A percentile compares a stretch with the other conserved stretches of the same genome.
Evolutionary conservation across 2,797 vertebrate species (phyloP).

Genomic region (Sebastolobus alascanus): DNA sequence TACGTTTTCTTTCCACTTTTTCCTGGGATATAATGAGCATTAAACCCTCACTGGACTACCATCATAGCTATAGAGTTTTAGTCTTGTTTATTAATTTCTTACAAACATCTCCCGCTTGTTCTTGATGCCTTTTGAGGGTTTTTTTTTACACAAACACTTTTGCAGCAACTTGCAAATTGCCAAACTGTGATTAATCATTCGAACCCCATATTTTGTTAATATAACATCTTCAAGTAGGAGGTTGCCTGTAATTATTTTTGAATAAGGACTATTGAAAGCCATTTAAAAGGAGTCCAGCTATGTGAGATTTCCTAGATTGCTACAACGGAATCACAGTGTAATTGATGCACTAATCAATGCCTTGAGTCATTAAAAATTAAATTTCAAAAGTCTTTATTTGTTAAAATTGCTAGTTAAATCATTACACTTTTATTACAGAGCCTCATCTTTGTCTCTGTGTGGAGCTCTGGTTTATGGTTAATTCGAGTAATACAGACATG

Average conservation of each 20-base stretch:
- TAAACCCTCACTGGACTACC: background rate
- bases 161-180: background rate
- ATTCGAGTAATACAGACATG: background rate
- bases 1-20: background rate
- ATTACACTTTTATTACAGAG: slow-evolving; percentile 27
- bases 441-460: slow-evolving; percentile 5
- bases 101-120: background rate
- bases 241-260: slow-evolving; percentile 10
- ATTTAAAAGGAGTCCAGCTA: background rate
- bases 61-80: background rate
- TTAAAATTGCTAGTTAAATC: slow-evolving; percentile 34
- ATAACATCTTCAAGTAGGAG: background rate
- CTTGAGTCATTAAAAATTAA: slow-evolving; percentile 28
- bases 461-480: background rate
- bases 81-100: background rate
- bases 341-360: slow-evolving; percentile 39
- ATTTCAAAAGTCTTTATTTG: slow-evolving; percentile 33
- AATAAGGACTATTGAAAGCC: slow-evolving; percentile 30
- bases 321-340: slow-evolving; percentile 5
- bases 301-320: slow-evolving; percentile 1
- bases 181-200: background rate
- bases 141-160: background rate
- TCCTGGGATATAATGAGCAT: background rate
- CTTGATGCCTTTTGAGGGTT: background rate
- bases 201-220: background rate